A percentile compares a stretch with the other conserved stretches of the same genome.
Evolutionary conservation across 1,140 invertebrate species (phyloP).

Genomic region (Lepidotrigona ventralis): DNA sequence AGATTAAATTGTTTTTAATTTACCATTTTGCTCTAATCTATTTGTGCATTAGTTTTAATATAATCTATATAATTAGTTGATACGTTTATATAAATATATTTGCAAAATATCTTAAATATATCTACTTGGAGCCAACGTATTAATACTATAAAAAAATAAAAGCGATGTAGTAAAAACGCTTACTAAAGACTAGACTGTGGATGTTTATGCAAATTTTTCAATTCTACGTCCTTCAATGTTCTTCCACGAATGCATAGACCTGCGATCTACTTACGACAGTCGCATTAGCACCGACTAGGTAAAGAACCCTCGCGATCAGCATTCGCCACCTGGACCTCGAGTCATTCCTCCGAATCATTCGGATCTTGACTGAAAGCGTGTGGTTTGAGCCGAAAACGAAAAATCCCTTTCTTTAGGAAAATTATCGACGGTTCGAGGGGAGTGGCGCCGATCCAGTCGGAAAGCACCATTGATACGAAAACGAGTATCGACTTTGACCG

Average conservation of each 20-base stretch:
- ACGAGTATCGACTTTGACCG: slow-evolving; percentile 45
- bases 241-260: not conserved
- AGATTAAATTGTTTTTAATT: not conserved
- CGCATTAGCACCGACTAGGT: not conserved
- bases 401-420: not conserved
- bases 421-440: slow-evolving; percentile 10
- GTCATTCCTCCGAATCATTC: not conserved
- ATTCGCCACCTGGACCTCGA: not conserved
- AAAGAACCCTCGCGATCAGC: not conserved
- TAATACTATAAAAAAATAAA: too few relatives aligned
- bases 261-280: not conserved
- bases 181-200: too few relatives aligned
- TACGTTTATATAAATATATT: too few relatives aligned
- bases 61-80: too few relatives aligned
- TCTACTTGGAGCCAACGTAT: too few relatives aligned
- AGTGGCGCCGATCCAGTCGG: not conserved
- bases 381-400: too few relatives aligned
- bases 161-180: too few relatives aligned
- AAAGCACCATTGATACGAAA: slow-evolving; percentile 31
- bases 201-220: too few relatives aligned
- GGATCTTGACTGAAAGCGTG: not conserved
- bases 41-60: too few relatives aligned
- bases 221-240: too few relatives aligned
- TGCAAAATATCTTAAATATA: too few relatives aligned
- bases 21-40: not conserved